Conservation (phyloP, 2,797 vertebrate species). For the Pogoniulus pusillus region DNA sequence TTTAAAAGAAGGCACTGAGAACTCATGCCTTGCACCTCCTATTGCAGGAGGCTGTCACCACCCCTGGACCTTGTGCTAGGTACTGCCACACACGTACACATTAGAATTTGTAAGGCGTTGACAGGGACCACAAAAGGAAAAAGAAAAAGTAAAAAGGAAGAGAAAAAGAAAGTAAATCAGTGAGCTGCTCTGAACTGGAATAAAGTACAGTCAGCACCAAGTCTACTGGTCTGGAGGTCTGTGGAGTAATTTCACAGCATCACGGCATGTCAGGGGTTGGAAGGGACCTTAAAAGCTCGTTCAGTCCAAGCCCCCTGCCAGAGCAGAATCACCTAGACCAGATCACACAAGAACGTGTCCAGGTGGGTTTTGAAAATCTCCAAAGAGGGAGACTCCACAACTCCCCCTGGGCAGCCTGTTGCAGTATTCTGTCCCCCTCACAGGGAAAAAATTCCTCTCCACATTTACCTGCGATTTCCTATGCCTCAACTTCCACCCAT, state of each 20-base stretch:
- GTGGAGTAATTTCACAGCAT: background rate
- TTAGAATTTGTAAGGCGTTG: background rate
- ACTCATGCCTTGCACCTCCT: background rate
- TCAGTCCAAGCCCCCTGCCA: no score
- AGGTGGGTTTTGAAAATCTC: no score
- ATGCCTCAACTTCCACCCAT: no score
- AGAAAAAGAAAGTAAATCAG: background rate
- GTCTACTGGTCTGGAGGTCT: background rate
- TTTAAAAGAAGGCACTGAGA: background rate
- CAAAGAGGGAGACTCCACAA: no score
- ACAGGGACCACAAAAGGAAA: background rate
- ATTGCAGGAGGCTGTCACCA: background rate
- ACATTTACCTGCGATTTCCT: no score
- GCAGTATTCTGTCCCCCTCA: no score
- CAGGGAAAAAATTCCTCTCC: no score
- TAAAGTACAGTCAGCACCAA: background rate
- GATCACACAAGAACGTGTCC: no score
- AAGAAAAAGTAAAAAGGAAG: fast-evolving
- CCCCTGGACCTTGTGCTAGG: background rate
- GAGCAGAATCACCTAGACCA: no score
- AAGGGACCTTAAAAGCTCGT: no score
- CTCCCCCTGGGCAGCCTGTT: no score
- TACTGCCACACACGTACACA: background rate
- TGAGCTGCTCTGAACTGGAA: background rate
- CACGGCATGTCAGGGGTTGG: no score